Evolutionary conservation across 2,113 vertebrate species (phyloP), one percentile per base, ranked within the genome.

Genomic region (Oreochromis spilurus): DNA sequence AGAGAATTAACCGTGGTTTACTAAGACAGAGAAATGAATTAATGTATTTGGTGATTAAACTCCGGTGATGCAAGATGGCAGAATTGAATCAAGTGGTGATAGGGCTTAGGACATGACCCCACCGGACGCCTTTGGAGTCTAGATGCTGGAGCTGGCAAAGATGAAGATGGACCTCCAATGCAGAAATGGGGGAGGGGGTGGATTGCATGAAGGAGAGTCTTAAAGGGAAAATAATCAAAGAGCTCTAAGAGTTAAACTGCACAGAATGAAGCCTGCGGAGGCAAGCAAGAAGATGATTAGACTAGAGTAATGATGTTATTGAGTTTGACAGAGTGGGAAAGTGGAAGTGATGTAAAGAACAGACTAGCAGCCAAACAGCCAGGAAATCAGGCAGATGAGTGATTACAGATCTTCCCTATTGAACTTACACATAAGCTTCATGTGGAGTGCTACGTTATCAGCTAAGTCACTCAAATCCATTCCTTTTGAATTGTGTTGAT

Each of bases 121-220:
- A 0, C 34, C 2, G 3, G 34, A 21, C 1, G 0, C 19, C 34
- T 40, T 11, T 21, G 34, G 34, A 65, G 34, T 0, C 0, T 67
- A 21, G 19, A 8, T 67, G 34, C 0, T 65, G 60, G 34, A 13
- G 60, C 17, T 67, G 62, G 62, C 40, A 1, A 1, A 67, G 62
- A 38, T 67, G 3, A 67, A 67, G 3, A 21, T 40, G 34, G 60
- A 65, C 0, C 17, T 65, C 60, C 19, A 34, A 60, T 2, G 1
- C 57, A 60, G 0, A 0, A 60, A 19, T 60, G 29, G 36, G 60
- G 60, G 60, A n/a, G 31, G 31, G 4, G 60, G 10, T 36, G 19
- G 19, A n/a, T 5, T 0, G 60, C 62, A 67, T 3, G 19, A 67
- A 40, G n/a, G 34, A 21, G 6, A 65, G 11, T 67, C 19, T 21